Conservation (phyloP, 2,113 vertebrate genomes). For the Chionis minor region DNA sequence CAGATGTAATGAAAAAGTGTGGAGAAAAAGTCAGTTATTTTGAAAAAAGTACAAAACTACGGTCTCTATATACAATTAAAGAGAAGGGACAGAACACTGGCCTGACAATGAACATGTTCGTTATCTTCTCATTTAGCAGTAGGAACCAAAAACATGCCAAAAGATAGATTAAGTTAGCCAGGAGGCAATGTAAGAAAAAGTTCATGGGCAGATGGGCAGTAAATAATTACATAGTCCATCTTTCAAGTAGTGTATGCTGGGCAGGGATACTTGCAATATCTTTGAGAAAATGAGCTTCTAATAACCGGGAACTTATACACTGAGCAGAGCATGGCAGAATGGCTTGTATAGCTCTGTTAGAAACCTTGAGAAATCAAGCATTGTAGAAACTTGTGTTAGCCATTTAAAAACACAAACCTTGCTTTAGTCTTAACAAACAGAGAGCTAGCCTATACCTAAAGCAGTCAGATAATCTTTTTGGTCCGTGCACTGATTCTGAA, state of each 20-base stretch:
- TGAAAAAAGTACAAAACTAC: not conserved
- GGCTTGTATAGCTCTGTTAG: not conserved
- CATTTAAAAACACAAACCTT: not conserved
- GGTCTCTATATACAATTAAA: not conserved
- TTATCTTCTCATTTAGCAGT: not conserved
- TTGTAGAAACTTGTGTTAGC: not conserved
- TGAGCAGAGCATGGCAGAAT: not conserved
- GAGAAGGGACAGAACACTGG: not conserved
- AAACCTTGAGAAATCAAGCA: not conserved
- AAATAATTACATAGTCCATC: not conserved
- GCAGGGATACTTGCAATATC: not conserved
- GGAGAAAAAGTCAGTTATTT: not conserved
- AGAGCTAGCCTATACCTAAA: not conserved
- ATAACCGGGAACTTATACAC: not conserved
- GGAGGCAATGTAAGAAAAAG: not conserved
- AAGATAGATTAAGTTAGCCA: not conserved
- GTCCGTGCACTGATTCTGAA: not conserved
- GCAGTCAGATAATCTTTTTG: not conserved
- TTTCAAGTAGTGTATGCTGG: not conserved
- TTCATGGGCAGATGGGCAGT: not conserved
- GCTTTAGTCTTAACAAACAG: not conserved
- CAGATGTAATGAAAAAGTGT: not conserved
- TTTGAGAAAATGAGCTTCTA: not conserved
- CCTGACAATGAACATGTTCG: not conserved
- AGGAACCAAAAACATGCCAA: not conserved